Percentiles rank a stretch among this genome's conserved stretches.
phyloP scores from a whole-genome alignment of 2,113 vertebrate species.

The Carlito syrichta region DNA sequence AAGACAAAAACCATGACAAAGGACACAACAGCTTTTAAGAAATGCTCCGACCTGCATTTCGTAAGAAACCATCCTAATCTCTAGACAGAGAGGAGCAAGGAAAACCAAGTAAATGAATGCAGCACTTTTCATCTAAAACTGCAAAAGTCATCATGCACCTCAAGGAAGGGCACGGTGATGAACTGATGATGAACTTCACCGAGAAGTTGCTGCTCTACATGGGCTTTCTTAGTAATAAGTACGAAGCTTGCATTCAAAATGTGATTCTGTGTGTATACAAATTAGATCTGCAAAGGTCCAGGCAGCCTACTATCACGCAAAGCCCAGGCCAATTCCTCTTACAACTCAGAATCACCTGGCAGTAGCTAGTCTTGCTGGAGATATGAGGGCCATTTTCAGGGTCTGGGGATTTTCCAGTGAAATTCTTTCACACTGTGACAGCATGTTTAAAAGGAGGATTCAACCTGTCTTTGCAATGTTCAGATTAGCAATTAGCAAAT shows the following conservation, averaged over 20 bases:
- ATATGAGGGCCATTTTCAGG: rapidly evolving
- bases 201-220: rapidly evolving
- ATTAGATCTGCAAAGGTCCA: neutral
- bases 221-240: neutral
- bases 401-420: neutral
- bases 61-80: neutral
- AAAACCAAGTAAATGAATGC: rapidly evolving
- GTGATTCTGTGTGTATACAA: neutral
- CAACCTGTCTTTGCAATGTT: neutral
- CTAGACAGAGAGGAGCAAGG: neutral
- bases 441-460: neutral
- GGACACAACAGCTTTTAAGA: neutral
- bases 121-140: rapidly evolving
- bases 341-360: too few relatives aligned
- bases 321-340: neutral
- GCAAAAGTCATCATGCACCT: rapidly evolving
- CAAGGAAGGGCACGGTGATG: rapidly evolving
- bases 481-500: neutral
- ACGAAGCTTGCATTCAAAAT: neutral
- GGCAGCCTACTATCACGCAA: rapidly evolving
- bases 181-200: rapidly evolving
- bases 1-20: neutral
- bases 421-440: neutral
- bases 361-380: rapidly evolving
- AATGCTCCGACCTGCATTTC: neutral